Evolutionary conservation across 1,140 invertebrate genomes (phyloP).

Genomic region (Drosophila chauvacae): DNA sequence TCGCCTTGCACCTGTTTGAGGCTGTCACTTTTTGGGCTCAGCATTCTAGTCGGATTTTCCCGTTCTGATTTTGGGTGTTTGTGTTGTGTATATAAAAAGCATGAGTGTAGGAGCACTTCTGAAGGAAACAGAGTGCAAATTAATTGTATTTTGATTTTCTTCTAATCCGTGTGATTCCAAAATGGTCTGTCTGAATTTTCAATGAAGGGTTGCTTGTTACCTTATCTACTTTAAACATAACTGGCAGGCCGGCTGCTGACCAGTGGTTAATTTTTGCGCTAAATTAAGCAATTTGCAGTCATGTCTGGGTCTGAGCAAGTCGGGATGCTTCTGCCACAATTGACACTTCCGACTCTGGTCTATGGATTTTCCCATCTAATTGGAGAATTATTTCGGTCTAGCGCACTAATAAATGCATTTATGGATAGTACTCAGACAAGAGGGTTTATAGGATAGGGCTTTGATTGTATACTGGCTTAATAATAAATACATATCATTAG

Average conservation of each 20-base stretch:
- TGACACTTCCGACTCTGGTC: conserved; percentile 16
- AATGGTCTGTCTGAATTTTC: conserved; percentile 3
- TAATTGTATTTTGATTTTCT: conserved; percentile 12
- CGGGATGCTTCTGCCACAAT: conserved; percentile 6
- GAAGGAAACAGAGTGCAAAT: conserved; percentile 19
- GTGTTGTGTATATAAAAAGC: conserved; percentile 7
- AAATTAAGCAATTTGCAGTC: conserved; percentile 76
- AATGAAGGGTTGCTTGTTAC: conserved; percentile 34
- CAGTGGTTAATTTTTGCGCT: conserved; percentile 74
- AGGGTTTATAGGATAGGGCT: neutral
- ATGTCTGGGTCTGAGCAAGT: conserved; percentile 30
- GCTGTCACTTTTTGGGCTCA: neutral
- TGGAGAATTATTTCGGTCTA: conserved; percentile 79
- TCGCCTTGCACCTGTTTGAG: neutral
- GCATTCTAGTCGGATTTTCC: conserved; percentile 6
- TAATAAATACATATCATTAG: too few species aligned
- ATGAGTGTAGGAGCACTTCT: neutral
- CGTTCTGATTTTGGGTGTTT: conserved; percentile 11
- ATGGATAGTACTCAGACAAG: conserved; percentile 4
- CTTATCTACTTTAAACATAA: conserved; percentile 14
- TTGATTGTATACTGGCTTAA: neutral
- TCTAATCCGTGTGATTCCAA: conserved; percentile 18
- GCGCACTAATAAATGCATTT: conserved; percentile 74
- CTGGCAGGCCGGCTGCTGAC: conserved; percentile 32
- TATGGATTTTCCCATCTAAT: conserved; percentile 54